phyloP scores from a whole-genome alignment of 2,888 invertebrate genomes.

The Blastobasis adustella region DNA sequence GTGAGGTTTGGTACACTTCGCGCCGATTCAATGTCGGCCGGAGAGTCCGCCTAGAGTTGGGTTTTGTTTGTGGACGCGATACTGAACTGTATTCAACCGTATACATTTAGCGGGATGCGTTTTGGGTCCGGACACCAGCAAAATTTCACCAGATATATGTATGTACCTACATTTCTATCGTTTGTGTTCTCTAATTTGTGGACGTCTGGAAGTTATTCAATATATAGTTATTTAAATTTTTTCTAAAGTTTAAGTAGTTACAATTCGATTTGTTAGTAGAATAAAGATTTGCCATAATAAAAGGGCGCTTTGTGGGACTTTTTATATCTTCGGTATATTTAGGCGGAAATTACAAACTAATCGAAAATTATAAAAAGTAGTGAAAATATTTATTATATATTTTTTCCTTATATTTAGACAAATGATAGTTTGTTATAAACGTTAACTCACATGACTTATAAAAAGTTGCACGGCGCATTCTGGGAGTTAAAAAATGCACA shows the following conservation, averaged over 20 bases:
- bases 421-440: too few relatives aligned
- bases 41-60: background rate
- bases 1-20: slow-evolving; percentile 39
- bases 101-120: too few relatives aligned
- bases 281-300: slow-evolving; percentile 38
- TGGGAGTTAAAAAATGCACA: slow-evolving; percentile 20
- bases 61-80: too few relatives aligned
- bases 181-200: too few relatives aligned
- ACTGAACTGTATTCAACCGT: too few relatives aligned
- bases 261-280: slow-evolving; percentile 50
- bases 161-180: too few relatives aligned
- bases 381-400: slow-evolving; percentile 39
- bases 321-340: slow-evolving; percentile 18
- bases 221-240: slow-evolving; percentile 10
- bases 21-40: background rate
- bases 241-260: slow-evolving; percentile 54
- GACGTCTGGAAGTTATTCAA: too few relatives aligned
- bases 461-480: slow-evolving; percentile 12
- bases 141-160: too few relatives aligned
- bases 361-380: slow-evolving; percentile 43
- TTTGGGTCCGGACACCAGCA: too few relatives aligned
- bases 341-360: slow-evolving; percentile 17
- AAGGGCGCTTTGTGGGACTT: slow-evolving; percentile 28
- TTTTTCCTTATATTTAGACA: slow-evolving; percentile 29
- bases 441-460: slow-evolving; percentile 2